A percentile compares a stretch with the other conserved stretches of the same genome.
Evolutionary conservation across 2,797 vertebrate genomes (phyloP).

Genomic region (Ctenopoma multispine): DNA sequence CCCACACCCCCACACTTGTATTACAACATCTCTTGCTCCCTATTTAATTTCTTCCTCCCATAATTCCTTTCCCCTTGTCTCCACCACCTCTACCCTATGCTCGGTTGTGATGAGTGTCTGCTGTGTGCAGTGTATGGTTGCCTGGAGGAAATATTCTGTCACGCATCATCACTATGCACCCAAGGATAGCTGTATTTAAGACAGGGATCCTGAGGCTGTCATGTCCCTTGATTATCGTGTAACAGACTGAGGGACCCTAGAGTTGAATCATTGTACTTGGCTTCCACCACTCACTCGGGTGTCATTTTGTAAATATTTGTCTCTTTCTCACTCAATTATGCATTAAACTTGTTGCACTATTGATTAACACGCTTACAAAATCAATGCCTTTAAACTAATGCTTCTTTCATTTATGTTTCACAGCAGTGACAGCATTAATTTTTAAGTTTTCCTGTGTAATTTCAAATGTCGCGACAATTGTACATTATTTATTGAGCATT

Average conservation of each 20-base stretch:
- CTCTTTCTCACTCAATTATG: slow-evolving; percentile 18
- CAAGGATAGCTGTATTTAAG: slow-evolving; percentile 63
- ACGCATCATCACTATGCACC: slow-evolving; percentile 67
- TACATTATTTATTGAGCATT: slow-evolving; percentile 39
- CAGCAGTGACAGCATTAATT: slow-evolving; percentile 3
- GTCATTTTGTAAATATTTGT: slow-evolving; percentile 61
- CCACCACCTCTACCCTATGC: slow-evolving; percentile 36
- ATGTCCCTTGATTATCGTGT: slow-evolving; percentile 67
- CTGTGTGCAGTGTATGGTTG: slow-evolving; percentile 32
- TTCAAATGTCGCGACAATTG: slow-evolving; percentile 23
- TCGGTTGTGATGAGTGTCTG: slow-evolving; percentile 62
- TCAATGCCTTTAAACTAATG: slow-evolving; percentile 40
- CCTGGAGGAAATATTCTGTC: slow-evolving; percentile 69
- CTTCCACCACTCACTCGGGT: slow-evolving; percentile 34
- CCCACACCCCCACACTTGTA: slow-evolving; percentile 50
- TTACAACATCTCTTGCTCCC: slow-evolving; percentile 55
- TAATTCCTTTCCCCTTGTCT: slow-evolving; percentile 26
- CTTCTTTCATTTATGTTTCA: slow-evolving; percentile 42
- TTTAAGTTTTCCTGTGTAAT: slow-evolving; percentile 1
- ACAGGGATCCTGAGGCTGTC: slow-evolving; percentile 58
- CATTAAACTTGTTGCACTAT: slow-evolving; percentile 51
- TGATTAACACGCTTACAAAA: slow-evolving; percentile 44
- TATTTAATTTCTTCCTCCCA: slow-evolving; percentile 55
- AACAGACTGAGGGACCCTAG: slow-evolving; percentile 76
- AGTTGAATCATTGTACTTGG: slow-evolving; percentile 46